phyloP scores from a whole-genome alignment of 23 tunicate species.

The Halocynthia aurantium region DNA sequence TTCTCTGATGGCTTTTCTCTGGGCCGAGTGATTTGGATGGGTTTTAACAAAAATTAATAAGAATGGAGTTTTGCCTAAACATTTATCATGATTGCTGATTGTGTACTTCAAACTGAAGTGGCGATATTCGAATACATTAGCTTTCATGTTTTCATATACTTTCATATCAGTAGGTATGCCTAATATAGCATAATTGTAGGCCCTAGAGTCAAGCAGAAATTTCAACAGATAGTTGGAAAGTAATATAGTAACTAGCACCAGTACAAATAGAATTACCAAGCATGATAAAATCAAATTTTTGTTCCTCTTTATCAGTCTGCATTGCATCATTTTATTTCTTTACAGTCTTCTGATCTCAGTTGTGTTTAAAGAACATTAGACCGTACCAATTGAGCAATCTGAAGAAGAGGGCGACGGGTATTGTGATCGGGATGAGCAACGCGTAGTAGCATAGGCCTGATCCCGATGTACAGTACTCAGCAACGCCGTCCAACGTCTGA shows the following conservation, averaged over 20 bases:
- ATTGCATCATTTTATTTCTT: no score
- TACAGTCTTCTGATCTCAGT: background rate
- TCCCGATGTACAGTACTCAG: no score
- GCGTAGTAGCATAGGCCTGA: slow-evolving; percentile 36
- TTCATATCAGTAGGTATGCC: slow-evolving; percentile 15
- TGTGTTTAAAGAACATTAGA: slow-evolving; percentile 50
- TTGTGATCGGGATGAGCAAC: slow-evolving; percentile 41
- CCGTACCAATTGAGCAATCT: slow-evolving; percentile 64
- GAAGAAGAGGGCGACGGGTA: slow-evolving; percentile 44
- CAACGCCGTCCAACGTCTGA: no score
- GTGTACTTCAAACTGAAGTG: slow-evolving; percentile 14
- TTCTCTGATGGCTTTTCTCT: slow-evolving; percentile 35
- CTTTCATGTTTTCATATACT: background rate
- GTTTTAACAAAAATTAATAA: slow-evolving; percentile 50
- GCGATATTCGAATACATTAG: slow-evolving; percentile 9
- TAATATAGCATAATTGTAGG: background rate
- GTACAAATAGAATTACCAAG: no score
- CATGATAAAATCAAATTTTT: no score
- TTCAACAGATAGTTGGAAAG: no score
- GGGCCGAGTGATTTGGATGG: slow-evolving; percentile 28
- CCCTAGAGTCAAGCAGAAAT: no score
- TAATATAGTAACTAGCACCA: no score
- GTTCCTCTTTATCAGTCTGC: no score
- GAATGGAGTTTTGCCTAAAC: slow-evolving; percentile 20
- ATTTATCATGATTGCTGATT: slow-evolving; percentile 28